phyloP scores from a whole-genome alignment of 2,797 vertebrate genomes.

The Margarornis squamiger region DNA sequence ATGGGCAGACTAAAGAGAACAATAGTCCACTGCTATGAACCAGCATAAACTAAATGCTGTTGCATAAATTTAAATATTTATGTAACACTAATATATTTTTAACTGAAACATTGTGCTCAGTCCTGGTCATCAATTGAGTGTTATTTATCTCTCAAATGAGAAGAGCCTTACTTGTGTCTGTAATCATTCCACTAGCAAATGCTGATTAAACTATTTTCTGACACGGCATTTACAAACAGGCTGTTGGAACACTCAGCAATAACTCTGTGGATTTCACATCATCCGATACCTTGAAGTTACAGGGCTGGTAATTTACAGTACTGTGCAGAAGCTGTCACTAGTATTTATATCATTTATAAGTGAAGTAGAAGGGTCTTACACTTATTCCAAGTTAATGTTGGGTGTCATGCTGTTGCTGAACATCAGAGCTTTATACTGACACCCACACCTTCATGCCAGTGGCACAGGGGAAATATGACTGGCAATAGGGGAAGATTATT shows the following conservation, averaged over 20 bases:
- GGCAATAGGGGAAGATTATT: background rate
- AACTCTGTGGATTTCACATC: background rate
- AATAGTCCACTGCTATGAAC: background rate
- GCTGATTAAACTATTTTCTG: background rate
- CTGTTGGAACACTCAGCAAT: background rate
- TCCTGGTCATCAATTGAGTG: background rate
- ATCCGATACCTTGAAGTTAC: background rate
- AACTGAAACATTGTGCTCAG: background rate
- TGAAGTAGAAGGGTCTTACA: background rate
- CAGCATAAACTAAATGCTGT: background rate
- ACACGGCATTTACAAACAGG: background rate
- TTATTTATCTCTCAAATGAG: background rate
- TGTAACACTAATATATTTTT: background rate
- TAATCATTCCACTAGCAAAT: background rate
- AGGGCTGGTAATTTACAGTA: background rate
- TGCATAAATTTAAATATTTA: background rate
- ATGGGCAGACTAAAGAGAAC: background rate
- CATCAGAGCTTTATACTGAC: background rate
- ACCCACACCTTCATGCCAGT: background rate
- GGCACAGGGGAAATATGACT: background rate
- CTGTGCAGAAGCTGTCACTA: background rate
- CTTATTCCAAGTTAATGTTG: background rate
- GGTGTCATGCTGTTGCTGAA: background rate
- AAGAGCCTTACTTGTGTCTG: background rate
- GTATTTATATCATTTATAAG: background rate